phyloP scores from a whole-genome alignment of 2,113 vertebrate species.

The Ictalurus furcatus region DNA sequence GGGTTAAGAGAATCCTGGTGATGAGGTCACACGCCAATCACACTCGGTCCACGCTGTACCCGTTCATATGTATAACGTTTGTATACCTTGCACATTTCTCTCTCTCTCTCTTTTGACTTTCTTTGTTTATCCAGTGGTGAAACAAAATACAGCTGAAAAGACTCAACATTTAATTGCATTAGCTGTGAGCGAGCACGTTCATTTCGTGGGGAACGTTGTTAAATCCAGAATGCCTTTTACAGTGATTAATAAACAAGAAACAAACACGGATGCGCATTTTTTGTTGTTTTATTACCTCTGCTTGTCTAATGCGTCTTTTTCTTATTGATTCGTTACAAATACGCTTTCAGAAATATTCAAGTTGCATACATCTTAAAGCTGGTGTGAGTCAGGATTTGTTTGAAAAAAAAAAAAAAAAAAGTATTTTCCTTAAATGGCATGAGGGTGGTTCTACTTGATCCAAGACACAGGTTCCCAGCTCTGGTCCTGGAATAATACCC shows the following conservation, averaged over 20 bases:
- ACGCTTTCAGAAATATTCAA: not conserved
- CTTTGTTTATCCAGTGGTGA: not conserved
- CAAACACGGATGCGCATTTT: not conserved
- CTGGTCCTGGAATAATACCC: too few species aligned
- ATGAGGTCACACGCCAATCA: constrained; percentile 21
- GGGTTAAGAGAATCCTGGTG: constrained; percentile 71
- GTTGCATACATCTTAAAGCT: not conserved
- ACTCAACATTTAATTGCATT: not conserved
- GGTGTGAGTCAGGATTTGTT: not conserved
- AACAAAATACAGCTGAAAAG: not conserved
- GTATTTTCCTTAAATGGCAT: not conserved
- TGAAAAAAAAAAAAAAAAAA: not conserved
- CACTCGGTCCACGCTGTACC: not conserved
- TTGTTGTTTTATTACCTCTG: not conserved
- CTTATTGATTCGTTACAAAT: not conserved
- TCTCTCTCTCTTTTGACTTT: not conserved
- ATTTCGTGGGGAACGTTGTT: not conserved
- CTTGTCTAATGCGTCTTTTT: not conserved
- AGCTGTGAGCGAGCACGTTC: not conserved
- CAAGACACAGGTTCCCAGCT: too few species aligned
- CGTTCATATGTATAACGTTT: not conserved
- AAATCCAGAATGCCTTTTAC: not conserved
- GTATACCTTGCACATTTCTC: constrained; percentile 3
- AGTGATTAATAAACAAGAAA: constrained; percentile 21
- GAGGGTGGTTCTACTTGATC: not conserved